These are phyloP conservation scores for Brachionus paranguensis DNA, from an alignment of 1,140 invertebrate genomes.

Conservation along the genomic window DNA sequence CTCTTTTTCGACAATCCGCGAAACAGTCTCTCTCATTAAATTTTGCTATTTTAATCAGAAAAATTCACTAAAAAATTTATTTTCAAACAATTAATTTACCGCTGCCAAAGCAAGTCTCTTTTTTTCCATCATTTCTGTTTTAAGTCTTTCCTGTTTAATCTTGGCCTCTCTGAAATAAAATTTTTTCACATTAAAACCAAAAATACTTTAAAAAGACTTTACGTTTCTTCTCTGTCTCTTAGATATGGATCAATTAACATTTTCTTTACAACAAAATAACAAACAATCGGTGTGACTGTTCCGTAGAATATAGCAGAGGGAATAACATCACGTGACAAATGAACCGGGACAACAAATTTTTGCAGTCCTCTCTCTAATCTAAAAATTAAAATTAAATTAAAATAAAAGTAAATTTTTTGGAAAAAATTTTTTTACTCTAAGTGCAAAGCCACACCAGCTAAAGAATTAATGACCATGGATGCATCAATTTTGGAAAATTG, in stretches of 20 bases:
- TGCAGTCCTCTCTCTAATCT: conserved; percentile 79
- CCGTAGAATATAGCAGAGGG: conserved; percentile 86
- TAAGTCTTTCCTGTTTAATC: not conserved
- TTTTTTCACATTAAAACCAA: not conserved
- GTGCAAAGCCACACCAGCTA: conserved; percentile 77
- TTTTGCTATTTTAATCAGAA: conserved; percentile 58
- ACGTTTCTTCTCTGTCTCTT: conserved; percentile 67
- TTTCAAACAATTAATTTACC: conserved; percentile 30
- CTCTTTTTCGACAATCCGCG: conserved; percentile 59
- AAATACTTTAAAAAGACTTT: conserved; percentile 46
- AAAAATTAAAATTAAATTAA: conserved; percentile 43
- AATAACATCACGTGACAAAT: conserved; percentile 79
- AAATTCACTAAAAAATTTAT: conserved; percentile 3
- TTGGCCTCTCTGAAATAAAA: conserved; percentile 7
- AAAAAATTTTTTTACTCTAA: conserved; percentile 71
- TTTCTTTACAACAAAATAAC: conserved; percentile 64
- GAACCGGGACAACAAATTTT: conserved; percentile 78
- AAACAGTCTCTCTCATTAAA: conserved; percentile 68
- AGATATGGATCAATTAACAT: conserved; percentile 79
- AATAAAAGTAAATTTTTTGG: not conserved
- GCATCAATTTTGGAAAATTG: conserved; percentile 80
- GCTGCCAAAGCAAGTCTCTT: conserved; percentile 33
- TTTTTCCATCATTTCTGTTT: not conserved
- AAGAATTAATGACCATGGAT: conserved; percentile 72
- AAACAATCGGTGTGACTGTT: conserved; percentile 73